Evolutionary conservation across 2,797 vertebrate genomes (phyloP).

Genomic region (Peromyscus aztecus): DNA sequence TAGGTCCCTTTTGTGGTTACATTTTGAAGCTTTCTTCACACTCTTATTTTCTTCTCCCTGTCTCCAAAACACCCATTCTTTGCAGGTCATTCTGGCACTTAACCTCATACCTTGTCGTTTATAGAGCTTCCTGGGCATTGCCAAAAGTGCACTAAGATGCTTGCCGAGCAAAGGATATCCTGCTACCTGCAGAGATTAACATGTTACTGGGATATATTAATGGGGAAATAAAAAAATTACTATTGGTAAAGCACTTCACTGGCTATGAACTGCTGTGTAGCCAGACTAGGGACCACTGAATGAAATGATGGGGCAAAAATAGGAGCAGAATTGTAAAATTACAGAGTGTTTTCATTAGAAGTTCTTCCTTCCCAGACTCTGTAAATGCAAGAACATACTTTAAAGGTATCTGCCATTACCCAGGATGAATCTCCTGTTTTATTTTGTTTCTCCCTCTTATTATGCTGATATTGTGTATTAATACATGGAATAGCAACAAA

Average conservation of each 20-base stretch:
- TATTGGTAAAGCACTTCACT: not conserved
- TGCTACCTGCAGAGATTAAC: not conserved
- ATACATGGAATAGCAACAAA: not conserved
- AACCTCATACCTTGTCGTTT: not conserved
- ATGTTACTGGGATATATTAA: not conserved
- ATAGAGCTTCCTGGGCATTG: not conserved
- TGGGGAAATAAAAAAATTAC: not conserved
- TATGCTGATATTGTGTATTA: not conserved
- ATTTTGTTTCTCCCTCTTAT: constrained; percentile 1
- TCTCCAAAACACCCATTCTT: not conserved
- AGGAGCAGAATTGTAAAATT: not conserved
- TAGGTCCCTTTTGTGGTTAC: not conserved
- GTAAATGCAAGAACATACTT: not conserved
- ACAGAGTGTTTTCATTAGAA: not conserved
- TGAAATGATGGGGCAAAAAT: not conserved
- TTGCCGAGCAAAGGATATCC: not conserved
- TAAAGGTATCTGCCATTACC: not conserved
- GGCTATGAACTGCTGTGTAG: not conserved
- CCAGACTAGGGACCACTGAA: not conserved
- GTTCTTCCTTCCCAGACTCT: not conserved
- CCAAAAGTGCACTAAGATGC: not conserved
- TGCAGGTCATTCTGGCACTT: not conserved
- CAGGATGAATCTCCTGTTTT: not conserved
- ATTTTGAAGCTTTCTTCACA: not conserved
- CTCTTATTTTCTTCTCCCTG: not conserved